Base-by-base conservation (phyloP, 2,797 vertebrate genomes). In the Gephyroberyx darwinii region DNA sequence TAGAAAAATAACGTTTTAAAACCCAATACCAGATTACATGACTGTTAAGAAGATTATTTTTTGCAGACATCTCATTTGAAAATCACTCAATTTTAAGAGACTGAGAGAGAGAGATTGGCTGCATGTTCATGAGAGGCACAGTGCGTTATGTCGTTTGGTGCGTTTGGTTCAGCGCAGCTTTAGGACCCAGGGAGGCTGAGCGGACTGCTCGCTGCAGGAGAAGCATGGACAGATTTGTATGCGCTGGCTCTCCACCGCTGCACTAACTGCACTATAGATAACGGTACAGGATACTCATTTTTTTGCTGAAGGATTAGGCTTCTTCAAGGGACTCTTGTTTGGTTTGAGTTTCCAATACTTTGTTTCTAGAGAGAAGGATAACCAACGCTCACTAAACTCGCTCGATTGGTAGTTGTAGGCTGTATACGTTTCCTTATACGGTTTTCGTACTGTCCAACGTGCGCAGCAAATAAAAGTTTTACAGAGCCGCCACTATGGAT, bases 101-200 rank as follows among this genome's bases (percentile, higher is more conserved):
- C 41, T 43, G 41, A n/a, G n/a, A n/a, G n/a, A n/a, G n/a, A n/a
- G n/a, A n/a, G n/a, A 43, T 43, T 43, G 41, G 41, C 2, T 43
- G 10, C 41, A 43, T 43, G 12, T 43, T 57, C 26, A 55, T 68
- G 54, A 65, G 70, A 64, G 71, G 19, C 69, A n/a, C 26, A 4
- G 52, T 13, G 59, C 54, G n/a, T 59, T 75, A 53, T 51, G 2
- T 17, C 19, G n/a, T n/a, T n/a, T n/a, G 52, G 58, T 66, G 75
- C 62, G 57, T 59, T 74, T 60, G 69, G 72, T 74, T 71, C 0
- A 77, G 85, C 88, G 80, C 86, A 94, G 95, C 95, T 94, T 94
- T 94, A 96, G 96, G 96, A 97, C 96, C 96, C 88, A 75, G 96
- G 89, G 93, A 90, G 80, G 76, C 75, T 84, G 87, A 73, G 67